Base-by-base conservation (phyloP, 2,888 invertebrate genomes). In the Xestia xanthographa region DNA sequence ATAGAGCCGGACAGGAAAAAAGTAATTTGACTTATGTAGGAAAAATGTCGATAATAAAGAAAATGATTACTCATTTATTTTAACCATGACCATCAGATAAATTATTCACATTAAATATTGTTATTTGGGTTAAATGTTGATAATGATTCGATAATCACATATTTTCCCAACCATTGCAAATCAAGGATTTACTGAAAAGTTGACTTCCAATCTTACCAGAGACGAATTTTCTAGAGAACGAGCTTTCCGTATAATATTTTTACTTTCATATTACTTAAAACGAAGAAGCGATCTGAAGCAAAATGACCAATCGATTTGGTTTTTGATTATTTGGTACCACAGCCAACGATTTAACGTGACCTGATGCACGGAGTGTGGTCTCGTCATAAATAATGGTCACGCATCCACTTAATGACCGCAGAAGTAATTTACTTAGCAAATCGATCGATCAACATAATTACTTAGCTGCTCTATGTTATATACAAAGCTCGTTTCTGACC, bases 341-440 rank as follows among this genome's bases (percentile, higher is more conserved):
- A 11, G 26, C 3, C 34, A 22, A 50, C 14, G 9, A 50, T 17
- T 17, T 17, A 9, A 45, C 34, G 29, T 43, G 29, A 66, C 26
- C 3, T 4, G 34, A 26, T 20, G n/a, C 45, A 34, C 34, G 34
- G 17, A 26, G 26, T 38, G 34, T 41, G 38, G 20, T 58, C 20
- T 56, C n/a, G 9, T 29, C 6, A 41, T 38, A 50, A 22, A 41
- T 66, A 67, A 5, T 45, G 20, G 17, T 45, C 45, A 45, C 22
- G 11, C 22, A 45, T 72, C 14, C 11, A 58, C 22, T 34, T 34
- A 34, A 70, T 26, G 17, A 72, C 38, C 26, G 41, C 22, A 9
- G 17, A n/a, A 72, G 26, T 34, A 14, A 50, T 63, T 75, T n/a
- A 75, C 53, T 29, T 38, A n/a, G 17, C 26, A 56, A 65, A 65